Base-by-base conservation (phyloP, 1,140 invertebrate species). In the Nasonia vitripennis region DNA sequence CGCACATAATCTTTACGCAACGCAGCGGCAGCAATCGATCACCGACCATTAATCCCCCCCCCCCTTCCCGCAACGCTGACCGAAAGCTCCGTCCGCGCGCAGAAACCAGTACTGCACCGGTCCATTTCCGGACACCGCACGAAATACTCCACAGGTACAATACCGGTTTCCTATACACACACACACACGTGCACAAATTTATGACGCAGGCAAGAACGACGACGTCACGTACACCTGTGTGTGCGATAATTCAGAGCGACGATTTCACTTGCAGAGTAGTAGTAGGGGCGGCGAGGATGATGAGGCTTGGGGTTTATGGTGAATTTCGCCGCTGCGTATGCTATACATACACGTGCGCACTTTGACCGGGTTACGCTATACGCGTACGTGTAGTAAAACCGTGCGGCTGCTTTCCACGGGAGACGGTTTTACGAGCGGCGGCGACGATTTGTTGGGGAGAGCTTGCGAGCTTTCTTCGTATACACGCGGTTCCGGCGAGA, bases 211-310 rank as follows among this genome's bases (percentile, higher is more conserved):
- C 55, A 62, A 62, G 55, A 62, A 62, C 55, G 55, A 62, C 55
- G 55, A 20, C 55, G 55, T 62, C 55, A 9, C 55, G 17, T n/a
- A 7, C 20, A 62, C 7, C 9, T 20, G 20, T 17, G 55, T n/a
- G 20, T 62, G 4, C 68, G 68, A 71, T 31, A 71, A 71, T 71
- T 71, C 27, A 31, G 68, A 71, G 23, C 68, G 27, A 27, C 27
- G 23, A 71, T 71, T 71, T 71, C 68, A 71, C 68, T 71, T 71
- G 68, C 68, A 71, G 68, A 71, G 14, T n/a, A 12, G 68, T 17
- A 31, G 41, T 6, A n/a, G 68, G 14, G 7, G 68, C n/a, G n/a
- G 9, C 27, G 27, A 9, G 10, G 17, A 27, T 1, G 9, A 17
- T 23, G 23, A 11, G 12, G 23, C 68, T 31, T 62, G 0, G 55